Evolutionary conservation across 2,797 vertebrate species (phyloP).

Genomic region (Tapirus indicus): DNA sequence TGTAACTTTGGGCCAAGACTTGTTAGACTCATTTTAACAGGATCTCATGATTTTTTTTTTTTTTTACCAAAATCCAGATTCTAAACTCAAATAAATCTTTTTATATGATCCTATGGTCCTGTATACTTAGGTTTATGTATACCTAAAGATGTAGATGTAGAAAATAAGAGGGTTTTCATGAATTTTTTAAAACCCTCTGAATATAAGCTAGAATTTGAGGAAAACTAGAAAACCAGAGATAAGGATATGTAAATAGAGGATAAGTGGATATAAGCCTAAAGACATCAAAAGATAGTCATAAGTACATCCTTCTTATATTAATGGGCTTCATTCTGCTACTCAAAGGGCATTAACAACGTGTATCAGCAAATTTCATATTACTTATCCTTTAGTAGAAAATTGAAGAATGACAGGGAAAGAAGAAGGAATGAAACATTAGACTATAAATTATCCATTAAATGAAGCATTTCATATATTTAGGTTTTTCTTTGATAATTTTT

Average conservation of each 20-base stretch:
- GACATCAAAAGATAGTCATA: background rate
- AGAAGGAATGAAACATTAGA: background rate
- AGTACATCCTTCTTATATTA: background rate
- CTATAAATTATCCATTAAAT: background rate
- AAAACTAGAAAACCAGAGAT: conserved; percentile 13
- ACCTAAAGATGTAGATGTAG: background rate
- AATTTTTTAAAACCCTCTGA: background rate
- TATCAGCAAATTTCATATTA: background rate
- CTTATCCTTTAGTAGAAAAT: background rate
- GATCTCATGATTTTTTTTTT: background rate
- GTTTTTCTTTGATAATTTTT: background rate
- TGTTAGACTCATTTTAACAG: conserved; percentile 33
- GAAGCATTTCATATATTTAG: background rate
- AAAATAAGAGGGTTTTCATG: background rate
- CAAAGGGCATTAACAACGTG: background rate
- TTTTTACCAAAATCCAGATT: conserved; percentile 11
- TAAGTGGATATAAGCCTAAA: background rate
- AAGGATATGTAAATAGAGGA: background rate
- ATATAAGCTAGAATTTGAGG: background rate
- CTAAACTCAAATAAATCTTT: conserved; percentile 36
- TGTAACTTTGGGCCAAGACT: background rate
- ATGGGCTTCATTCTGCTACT: background rate
- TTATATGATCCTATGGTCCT: background rate
- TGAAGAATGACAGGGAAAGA: background rate
- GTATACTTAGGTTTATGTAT: background rate